Percentiles rank a stretch among this genome's conserved stretches.
phyloP scores from a whole-genome alignment of 2,797 vertebrate species.

The Chelon labrosus region DNA sequence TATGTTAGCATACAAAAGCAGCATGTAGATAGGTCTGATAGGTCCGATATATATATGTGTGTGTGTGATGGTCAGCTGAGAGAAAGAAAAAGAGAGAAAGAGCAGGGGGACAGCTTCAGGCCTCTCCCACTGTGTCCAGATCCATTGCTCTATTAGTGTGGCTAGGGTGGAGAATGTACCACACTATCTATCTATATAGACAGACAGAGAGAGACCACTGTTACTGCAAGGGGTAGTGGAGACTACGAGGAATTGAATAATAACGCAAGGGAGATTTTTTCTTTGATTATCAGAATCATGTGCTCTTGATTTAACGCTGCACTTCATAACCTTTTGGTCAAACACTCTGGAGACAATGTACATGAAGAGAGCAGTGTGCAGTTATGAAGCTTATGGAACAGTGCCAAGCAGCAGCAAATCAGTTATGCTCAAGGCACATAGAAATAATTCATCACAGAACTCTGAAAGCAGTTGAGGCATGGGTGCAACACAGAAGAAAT shows the following conservation, averaged over 20 bases:
- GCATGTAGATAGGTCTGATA: slow-evolving; percentile 49
- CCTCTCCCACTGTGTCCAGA: slow-evolving; percentile 64
- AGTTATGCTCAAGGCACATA: slow-evolving; percentile 74
- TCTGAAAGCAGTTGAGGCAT: slow-evolving; percentile 64
- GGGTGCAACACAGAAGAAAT: slow-evolving; percentile 59
- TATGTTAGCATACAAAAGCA: slow-evolving; percentile 59
- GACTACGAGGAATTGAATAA: slow-evolving; percentile 2
- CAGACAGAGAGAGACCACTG: background rate
- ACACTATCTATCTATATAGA: slow-evolving; percentile 1
- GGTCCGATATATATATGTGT: slow-evolving; percentile 36
- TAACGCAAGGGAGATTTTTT: slow-evolving; percentile 33
- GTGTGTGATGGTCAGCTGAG: slow-evolving; percentile 36
- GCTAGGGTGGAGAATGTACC: slow-evolving; percentile 32
- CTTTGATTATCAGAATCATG: slow-evolving; percentile 47
- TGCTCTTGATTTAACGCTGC: slow-evolving; percentile 55
- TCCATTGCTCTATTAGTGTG: slow-evolving; percentile 63
- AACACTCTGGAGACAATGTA: slow-evolving; percentile 51
- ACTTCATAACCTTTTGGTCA: slow-evolving; percentile 56
- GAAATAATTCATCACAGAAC: slow-evolving; percentile 78
- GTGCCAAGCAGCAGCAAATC: slow-evolving; percentile 72
- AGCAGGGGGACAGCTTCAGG: slow-evolving; percentile 36
- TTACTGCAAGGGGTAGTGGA: slow-evolving; percentile 8
- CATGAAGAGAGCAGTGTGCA: slow-evolving; percentile 47
- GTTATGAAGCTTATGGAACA: slow-evolving; percentile 63
- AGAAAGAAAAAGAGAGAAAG: slow-evolving; percentile 23